A percentile compares a stretch with the other conserved stretches of the same genome.
Conservation (phyloP, 2,113 vertebrate genomes). For the Seriola dumerili region DNA sequence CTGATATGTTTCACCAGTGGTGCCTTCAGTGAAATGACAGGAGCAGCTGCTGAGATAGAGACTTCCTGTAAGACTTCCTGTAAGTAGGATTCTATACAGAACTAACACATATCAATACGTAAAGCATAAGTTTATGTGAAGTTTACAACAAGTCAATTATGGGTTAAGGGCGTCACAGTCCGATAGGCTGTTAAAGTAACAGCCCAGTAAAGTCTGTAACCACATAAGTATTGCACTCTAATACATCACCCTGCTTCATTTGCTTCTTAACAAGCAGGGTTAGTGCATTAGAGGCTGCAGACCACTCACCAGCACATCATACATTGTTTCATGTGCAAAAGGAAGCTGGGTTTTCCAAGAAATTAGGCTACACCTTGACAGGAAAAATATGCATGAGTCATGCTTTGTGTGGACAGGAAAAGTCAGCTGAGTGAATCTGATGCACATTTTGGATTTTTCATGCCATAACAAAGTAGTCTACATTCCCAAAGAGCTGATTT, state of each 20-base stretch:
- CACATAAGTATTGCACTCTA: constrained; percentile 39
- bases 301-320: constrained; percentile 8
- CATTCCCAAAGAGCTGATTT: neutral
- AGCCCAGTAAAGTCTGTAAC: constrained; percentile 43
- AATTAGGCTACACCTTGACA: constrained; percentile 13
- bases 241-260: constrained; percentile 51
- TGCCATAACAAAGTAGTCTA: neutral
- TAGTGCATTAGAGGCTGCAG: neutral
- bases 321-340: neutral
- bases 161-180: constrained; percentile 3
- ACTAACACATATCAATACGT: constrained; percentile 7
- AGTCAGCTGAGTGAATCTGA: constrained; percentile 10
- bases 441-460: neutral
- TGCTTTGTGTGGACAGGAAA: neutral
- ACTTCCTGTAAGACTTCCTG: constrained; percentile 27
- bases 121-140: constrained; percentile 47
- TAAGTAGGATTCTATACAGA: neutral
- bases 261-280: constrained; percentile 19
- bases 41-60: neutral
- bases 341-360: neutral
- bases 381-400: constrained; percentile 47
- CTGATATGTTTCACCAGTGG: constrained; percentile 43
- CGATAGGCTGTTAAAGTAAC: constrained; percentile 50
- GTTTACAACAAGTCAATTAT: constrained; percentile 58
- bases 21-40: constrained; percentile 38